Percentiles rank a stretch among this genome's conserved stretches.
Conservation (phyloP, 2,888 invertebrate species). For the Drosophila stalkeri region DNA sequence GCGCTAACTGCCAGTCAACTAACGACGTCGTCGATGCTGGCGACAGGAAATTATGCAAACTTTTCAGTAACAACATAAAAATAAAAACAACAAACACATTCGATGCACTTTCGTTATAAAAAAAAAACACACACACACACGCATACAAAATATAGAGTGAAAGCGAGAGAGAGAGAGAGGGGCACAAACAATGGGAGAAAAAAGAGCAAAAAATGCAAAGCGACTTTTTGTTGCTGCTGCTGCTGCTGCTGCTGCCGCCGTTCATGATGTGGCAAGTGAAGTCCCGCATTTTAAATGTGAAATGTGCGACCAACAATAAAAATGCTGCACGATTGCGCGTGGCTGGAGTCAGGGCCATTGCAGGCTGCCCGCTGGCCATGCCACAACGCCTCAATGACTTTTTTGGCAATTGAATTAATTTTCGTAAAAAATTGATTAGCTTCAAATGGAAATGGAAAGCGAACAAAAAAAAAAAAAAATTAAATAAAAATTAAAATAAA, state of each 20-base stretch:
- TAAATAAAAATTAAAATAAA: not conserved
- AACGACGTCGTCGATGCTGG: constrained; percentile 62
- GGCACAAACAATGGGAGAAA: not conserved
- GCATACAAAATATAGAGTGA: constrained; percentile 10
- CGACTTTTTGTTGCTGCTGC: constrained; percentile 30
- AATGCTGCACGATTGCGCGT: not conserved
- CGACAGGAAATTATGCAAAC: constrained; percentile 85
- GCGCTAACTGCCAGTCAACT: constrained; percentile 43
- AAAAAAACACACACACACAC: not conserved
- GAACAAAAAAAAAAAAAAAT: too few species aligned
- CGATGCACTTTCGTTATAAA: constrained; percentile 57
- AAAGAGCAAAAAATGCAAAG: constrained; percentile 48
- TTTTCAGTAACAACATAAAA: constrained; percentile 67
- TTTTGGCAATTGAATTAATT: constrained; percentile 85
- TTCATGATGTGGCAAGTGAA: constrained; percentile 60
- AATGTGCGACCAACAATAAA: constrained; percentile 46
- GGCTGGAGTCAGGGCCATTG: constrained; percentile 1
- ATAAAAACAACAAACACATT: constrained; percentile 53
- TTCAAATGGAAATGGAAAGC: constrained; percentile 8
- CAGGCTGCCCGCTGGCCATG: constrained; percentile 56
- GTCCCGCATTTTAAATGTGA: constrained; percentile 77
- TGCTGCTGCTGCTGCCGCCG: constrained; percentile 20
- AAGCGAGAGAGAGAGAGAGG: not conserved
- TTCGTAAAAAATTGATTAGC: constrained; percentile 85
- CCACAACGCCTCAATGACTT: constrained; percentile 82